Evolutionary conservation across 2,888 invertebrate genomes (phyloP), one percentile per base, ranked within the genome.

Genomic region (Cosmorhoe ocellata): DNA sequence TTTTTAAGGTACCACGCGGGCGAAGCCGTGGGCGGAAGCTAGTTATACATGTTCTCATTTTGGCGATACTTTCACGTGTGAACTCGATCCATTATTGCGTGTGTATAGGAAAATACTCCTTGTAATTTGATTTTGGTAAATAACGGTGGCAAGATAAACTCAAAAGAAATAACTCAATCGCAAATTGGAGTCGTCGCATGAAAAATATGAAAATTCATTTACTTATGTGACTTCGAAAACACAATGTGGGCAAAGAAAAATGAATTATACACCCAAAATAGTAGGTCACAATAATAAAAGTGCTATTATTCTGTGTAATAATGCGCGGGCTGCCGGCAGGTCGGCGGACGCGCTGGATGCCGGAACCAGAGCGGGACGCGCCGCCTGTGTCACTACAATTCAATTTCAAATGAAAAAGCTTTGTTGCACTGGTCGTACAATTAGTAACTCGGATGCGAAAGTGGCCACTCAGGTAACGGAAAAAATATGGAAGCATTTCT

Each of bases 301-400:
- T 45, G 51, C 34, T 55, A 55, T 61, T 58, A 56, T 61, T 59
- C 51, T 54, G 48, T 51, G 52, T 56, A 58, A 59, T 59, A 58
- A 59, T 55, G 48, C 48, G 40, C 43, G 49, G 46, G 43, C 46
- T 41, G 50, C 49, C 42, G 50, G 42, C 40, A 39, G 42, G 45
- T 14, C 41, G 42, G 48, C 45, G 36, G 48, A 44, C 39, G 46
- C 47, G 59, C 24, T 27, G 51, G 43, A 36, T 37, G 44, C 50
- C 50, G 50, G 45, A 30, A 46, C 41, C 28, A 36, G 36, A 12
- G 55, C 61, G 49, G 55, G 58, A 59, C 56, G 48, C 39, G 4
- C n/a, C n/a, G 37, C 45, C 27, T 31, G 13, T 26, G 14, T 28
- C 51, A 46, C 51, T 51, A 1, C 11, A 8, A 10, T 9, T n/a